A percentile compares a stretch with the other conserved stretches of the same genome.
These are phyloP conservation scores for Melieria crassipennis DNA, from an alignment of 2,888 invertebrate genomes.

Conservation along the genomic window DNA sequence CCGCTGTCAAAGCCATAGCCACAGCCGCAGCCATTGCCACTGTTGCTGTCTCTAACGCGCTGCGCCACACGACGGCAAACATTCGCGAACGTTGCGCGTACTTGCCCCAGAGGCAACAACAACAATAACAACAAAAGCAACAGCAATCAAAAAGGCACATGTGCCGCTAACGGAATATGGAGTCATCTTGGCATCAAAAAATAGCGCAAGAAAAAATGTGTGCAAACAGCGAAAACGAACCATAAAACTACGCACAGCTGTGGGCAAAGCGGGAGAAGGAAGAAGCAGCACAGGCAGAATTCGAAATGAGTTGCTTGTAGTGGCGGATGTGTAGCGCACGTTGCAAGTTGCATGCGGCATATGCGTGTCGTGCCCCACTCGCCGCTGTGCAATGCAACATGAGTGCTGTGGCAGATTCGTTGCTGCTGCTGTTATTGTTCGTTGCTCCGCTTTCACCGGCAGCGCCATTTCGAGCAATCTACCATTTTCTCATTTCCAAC, in stretches of 20 bases:
- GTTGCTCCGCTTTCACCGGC: too few relatives aligned
- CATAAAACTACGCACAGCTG: neutral
- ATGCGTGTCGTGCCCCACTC: neutral
- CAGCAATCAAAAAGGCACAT: neutral
- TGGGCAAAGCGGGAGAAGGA: neutral
- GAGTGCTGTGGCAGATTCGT: neutral
- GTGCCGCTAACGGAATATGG: conserved; percentile 6
- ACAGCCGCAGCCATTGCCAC: neutral
- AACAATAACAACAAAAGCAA: conserved; percentile 26
- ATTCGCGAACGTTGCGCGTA: neutral
- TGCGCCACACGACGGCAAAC: too few relatives aligned
- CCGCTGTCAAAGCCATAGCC: neutral
- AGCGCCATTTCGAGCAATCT: too few relatives aligned
- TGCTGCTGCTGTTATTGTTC: conserved; percentile 8
- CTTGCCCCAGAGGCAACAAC: conserved; percentile 19
- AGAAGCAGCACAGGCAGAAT: neutral
- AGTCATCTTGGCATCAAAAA: neutral
- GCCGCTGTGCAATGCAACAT: conserved; percentile 2
- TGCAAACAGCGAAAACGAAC: neutral
- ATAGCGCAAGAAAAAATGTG: neutral
- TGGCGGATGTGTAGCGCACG: neutral
- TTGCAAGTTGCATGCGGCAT: neutral
- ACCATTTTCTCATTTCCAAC: conserved; percentile 15
- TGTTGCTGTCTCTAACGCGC: neutral
- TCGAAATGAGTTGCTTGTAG: neutral